Evolutionary conservation across 2,888 invertebrate genomes (phyloP), one percentile per base, ranked within the genome.

Genomic region (Lepas anatifera): DNA sequence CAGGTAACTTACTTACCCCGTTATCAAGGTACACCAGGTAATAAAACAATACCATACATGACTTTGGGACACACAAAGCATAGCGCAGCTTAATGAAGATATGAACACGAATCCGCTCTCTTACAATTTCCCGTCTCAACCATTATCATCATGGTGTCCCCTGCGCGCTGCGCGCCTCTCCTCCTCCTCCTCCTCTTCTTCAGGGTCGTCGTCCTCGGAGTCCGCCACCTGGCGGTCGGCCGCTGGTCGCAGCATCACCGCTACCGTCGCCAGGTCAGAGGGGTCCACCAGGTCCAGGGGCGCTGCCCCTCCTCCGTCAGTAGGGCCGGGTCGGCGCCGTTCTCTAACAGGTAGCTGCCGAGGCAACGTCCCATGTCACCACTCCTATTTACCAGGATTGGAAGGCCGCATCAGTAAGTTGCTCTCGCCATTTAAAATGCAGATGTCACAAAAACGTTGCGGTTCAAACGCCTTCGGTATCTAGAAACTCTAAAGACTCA

Each of bases 201-300:
- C 32, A 11, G 32, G 18, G 13, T 58, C 58, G 10, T 32, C 58
- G 32, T 58, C 58, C 18, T 22, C 29, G 25, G 37, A 11, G 37
- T n/a, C 64, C 4, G 37, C n/a, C n/a, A 6, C 22, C n/a, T 37
- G 64, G 11, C n/a, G n/a, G 37, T 8, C 37, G n/a, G 39, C 25
- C 13, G 25, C 13, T 2, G 69, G 66, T 37, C 41, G 43, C n/a
- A 71, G 43, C 71, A 71, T 71, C n/a, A 71, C 66, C 10, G 69
- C 58, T 37, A 71, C 37, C 27, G 58, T 71, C 22, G 43, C 29
- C 58, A 48, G 18, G 46, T 71, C 71, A 13, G 52, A 46, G 18
- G 71, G 70, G 41, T 71, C 71, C 22, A 71, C 70, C 25, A 71
- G 58, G 50, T 71, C 71, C 0, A 71, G 37, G 8, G 71, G 71